Conservation (phyloP, 35 echinoderm and acorn worm genomes). For the Amphiura filiformis region DNA sequence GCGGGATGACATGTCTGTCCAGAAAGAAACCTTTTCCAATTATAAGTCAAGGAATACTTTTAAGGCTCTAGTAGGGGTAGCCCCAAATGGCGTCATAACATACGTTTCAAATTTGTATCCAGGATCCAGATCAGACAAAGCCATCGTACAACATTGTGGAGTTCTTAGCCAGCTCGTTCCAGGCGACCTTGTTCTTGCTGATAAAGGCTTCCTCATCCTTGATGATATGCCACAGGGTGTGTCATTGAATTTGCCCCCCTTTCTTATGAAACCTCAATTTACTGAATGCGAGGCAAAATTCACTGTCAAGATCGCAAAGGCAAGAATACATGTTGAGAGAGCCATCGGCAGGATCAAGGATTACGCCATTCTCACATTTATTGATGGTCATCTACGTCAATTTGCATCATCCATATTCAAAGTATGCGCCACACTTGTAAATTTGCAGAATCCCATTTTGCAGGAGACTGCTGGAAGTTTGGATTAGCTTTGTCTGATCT, state of each 20-base stretch:
- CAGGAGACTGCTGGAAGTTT: not conserved
- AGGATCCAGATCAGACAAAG: conserved; percentile 35
- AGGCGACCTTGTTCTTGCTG: conserved; percentile 34
- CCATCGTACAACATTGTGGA: no score
- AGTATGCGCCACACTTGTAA: conserved; percentile 16
- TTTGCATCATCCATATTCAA: not conserved
- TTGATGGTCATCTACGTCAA: not conserved
- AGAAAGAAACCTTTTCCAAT: conserved; percentile 15
- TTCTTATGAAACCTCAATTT: conserved; percentile 12
- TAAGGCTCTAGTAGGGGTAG: conserved; percentile 29
- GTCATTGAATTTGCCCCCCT: conserved; percentile 29
- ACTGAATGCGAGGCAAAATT: not conserved
- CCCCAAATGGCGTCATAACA: conserved; percentile 48
- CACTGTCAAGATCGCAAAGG: conserved; percentile 23
- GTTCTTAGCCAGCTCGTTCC: conserved; percentile 13
- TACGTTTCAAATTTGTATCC: conserved; percentile 24
- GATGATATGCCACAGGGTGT: conserved; percentile 39
- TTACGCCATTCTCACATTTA: conserved; percentile 4
- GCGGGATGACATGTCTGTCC: not conserved
- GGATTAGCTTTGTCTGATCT: no score
- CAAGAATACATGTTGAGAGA: conserved; percentile 36
- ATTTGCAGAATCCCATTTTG: conserved; percentile 14
- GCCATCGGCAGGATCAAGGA: conserved; percentile 28
- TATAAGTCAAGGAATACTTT: no score
- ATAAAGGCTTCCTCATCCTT: no score